Conservation (phyloP, 2,113 vertebrate genomes). For the Peromyscus leucopus region DNA sequence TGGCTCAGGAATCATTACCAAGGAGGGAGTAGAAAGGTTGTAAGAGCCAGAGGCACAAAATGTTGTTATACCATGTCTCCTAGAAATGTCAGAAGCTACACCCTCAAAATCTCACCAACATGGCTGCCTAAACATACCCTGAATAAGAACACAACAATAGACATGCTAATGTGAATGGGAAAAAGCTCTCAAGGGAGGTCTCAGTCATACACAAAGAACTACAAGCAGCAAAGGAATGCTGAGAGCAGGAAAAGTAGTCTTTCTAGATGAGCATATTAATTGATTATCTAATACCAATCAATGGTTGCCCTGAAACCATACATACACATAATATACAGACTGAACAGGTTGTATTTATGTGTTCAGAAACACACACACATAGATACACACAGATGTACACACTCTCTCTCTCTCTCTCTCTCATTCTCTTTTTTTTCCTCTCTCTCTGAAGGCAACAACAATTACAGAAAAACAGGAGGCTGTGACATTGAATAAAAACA, state of each 20-base stretch:
- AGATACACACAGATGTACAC: not conserved
- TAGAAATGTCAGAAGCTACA: not conserved
- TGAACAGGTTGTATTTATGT: not conserved
- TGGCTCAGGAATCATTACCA: not conserved
- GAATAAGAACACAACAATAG: not conserved
- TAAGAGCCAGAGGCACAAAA: not conserved
- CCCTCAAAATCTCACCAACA: not conserved
- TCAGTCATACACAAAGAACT: not conserved
- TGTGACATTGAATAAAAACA: not conserved
- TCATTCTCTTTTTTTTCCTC: no score
- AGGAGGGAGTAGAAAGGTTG: not conserved
- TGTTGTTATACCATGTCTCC: not conserved
- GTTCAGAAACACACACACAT: not conserved
- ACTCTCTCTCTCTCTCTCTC: not conserved
- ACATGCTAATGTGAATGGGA: not conserved
- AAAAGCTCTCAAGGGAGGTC: not conserved
- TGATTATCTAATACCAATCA: not conserved
- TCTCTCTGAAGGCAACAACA: not conserved
- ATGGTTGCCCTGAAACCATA: not conserved
- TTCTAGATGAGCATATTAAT: no score
- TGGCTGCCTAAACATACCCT: not conserved
- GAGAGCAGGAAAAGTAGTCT: not conserved
- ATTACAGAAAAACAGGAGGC: not conserved
- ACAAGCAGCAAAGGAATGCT: not conserved
- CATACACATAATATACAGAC: no score